Percentiles rank a stretch among this genome's conserved stretches.
These are phyloP conservation scores for Aethes cnicana DNA, from an alignment of 2,888 invertebrate genomes.

Conservation along the genomic window DNA sequence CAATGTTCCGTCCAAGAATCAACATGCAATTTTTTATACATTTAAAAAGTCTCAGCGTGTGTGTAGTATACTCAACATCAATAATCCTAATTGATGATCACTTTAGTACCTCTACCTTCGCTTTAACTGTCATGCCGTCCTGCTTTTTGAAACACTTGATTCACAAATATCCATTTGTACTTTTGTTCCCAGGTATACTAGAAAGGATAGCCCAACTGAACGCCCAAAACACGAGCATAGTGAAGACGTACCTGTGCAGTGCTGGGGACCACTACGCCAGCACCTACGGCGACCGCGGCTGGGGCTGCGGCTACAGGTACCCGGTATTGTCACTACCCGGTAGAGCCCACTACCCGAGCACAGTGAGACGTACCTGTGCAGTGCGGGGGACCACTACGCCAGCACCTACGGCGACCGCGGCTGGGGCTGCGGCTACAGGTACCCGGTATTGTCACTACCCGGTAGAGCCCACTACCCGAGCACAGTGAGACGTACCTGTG, in stretches of 20 bases:
- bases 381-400: slow-evolving; percentile 92
- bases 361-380: slow-evolving; percentile 88
- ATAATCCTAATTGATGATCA: too few species aligned
- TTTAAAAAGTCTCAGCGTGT: too few species aligned
- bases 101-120: too few species aligned
- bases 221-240: slow-evolving; percentile 83
- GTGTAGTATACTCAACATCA: too few species aligned
- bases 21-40: too few species aligned
- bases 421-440: slow-evolving; percentile 95
- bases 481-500: slow-evolving; percentile 88
- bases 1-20: too few species aligned
- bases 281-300: slow-evolving; percentile 93
- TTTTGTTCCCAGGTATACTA: slow-evolving; percentile 57
- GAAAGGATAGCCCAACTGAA: slow-evolving; percentile 73
- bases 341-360: slow-evolving; percentile 82
- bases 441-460: background rate
- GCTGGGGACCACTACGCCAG: slow-evolving; percentile 93
- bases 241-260: slow-evolving; percentile 88
- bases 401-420: slow-evolving; percentile 94
- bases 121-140: too few species aligned
- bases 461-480: slow-evolving; percentile 79
- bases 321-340: background rate
- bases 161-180: too few species aligned
- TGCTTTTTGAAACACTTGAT: too few species aligned
- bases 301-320: slow-evolving; percentile 93